phyloP scores from a whole-genome alignment of 2,888 invertebrate species.

The Drosophila anceps region DNA sequence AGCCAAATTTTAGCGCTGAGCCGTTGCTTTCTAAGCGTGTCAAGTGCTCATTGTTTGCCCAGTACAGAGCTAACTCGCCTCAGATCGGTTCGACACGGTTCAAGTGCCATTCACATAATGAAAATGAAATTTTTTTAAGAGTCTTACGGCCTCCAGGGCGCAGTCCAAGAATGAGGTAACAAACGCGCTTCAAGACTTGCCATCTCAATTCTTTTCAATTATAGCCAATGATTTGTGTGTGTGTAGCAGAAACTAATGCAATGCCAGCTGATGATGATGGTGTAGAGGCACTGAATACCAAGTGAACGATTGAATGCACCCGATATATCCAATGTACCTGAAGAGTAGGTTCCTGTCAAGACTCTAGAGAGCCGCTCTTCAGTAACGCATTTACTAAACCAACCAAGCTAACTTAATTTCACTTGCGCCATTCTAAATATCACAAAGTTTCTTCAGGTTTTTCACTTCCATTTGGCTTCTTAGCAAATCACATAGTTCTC shows the following conservation, averaged over 20 bases:
- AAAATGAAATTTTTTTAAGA: conserved; percentile 15
- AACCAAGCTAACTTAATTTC: too few relatives aligned
- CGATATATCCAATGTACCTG: background rate
- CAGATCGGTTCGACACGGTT: conserved; percentile 3
- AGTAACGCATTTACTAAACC: too few relatives aligned
- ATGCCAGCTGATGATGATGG: background rate
- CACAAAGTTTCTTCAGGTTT: too few relatives aligned
- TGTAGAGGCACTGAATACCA: background rate
- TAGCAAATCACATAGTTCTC: too few relatives aligned
- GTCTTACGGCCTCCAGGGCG: background rate
- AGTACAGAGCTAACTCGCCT: conserved; percentile 20
- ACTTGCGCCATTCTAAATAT: too few relatives aligned
- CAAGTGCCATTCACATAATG: conserved; percentile 11
- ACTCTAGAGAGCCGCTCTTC: background rate
- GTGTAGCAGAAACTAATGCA: background rate
- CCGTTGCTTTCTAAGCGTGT: conserved; percentile 44
- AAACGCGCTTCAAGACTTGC: background rate
- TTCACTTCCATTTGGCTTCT: too few relatives aligned
- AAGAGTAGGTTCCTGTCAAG: background rate
- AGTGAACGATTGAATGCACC: background rate
- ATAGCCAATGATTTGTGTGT: background rate
- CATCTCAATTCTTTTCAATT: background rate
- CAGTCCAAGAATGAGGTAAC: background rate
- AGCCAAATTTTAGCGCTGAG: conserved; percentile 27
- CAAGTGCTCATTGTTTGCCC: conserved; percentile 59